phyloP scores from a whole-genome alignment of 2,113 vertebrate genomes.

The Argyrosomus japonicus region DNA sequence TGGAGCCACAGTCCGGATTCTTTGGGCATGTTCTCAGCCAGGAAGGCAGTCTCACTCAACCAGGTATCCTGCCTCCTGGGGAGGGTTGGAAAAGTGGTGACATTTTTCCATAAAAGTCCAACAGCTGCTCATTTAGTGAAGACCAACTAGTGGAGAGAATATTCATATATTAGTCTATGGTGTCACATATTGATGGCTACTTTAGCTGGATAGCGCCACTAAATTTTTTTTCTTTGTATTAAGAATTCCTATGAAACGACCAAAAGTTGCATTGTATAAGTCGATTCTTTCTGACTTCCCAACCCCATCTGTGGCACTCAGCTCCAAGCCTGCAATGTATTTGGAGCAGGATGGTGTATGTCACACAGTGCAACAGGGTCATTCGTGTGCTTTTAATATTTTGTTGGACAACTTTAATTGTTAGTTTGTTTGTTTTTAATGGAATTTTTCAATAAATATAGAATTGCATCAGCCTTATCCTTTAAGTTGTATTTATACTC shows the following conservation, averaged over 20 bases:
- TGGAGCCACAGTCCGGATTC: constrained; percentile 27
- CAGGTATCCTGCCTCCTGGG: constrained; percentile 43
- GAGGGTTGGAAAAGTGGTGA: constrained; percentile 15
- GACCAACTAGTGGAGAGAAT: background rate
- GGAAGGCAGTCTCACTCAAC: constrained; percentile 41
- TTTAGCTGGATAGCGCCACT: too few relatives aligned
- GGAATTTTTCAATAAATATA: background rate
- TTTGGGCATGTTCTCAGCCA: constrained; percentile 23
- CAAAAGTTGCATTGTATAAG: too few relatives aligned
- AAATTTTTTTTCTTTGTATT: too few relatives aligned
- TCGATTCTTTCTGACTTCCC: background rate
- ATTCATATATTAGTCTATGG: background rate
- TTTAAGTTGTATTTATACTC: too few relatives aligned
- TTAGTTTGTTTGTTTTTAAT: background rate
- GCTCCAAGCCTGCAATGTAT: too few relatives aligned
- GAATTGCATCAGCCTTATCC: too few relatives aligned
- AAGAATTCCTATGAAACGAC: too few relatives aligned
- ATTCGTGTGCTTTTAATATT: background rate
- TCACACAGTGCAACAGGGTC: background rate
- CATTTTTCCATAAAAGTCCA: constrained; percentile 10
- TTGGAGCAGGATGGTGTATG: background rate
- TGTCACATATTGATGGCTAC: background rate
- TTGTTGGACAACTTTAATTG: background rate
- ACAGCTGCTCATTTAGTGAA: constrained; percentile 32
- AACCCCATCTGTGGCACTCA: too few relatives aligned